phyloP scores from a whole-genome alignment of 2,113 vertebrate species.

The Xyrauchen texanus region DNA sequence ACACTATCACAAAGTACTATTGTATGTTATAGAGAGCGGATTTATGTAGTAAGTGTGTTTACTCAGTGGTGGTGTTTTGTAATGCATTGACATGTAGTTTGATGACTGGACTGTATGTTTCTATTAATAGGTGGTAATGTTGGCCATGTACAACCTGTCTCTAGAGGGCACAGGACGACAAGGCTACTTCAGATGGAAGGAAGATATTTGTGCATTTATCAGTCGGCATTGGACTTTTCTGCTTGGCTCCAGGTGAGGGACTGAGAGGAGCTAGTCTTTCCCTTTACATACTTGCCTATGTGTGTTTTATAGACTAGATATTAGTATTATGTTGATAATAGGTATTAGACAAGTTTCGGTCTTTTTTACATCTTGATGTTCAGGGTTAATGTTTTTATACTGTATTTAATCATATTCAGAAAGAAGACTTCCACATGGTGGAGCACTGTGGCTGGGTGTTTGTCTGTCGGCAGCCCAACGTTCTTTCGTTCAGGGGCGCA shows the following conservation, averaged over 20 bases:
- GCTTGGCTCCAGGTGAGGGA: conserved; percentile 84
- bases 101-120: background rate
- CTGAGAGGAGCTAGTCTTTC: too few species aligned
- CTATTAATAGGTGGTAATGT: conserved; percentile 90
- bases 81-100: background rate
- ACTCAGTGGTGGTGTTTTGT: too few species aligned
- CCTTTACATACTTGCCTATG: too few species aligned
- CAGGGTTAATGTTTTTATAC: background rate
- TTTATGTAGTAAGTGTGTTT: too few species aligned
- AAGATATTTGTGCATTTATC: conserved; percentile 98
- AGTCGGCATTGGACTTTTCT: conserved; percentile 97
- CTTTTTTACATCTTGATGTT: too few species aligned
- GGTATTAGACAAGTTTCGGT: too few species aligned
- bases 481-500: conserved; percentile 96
- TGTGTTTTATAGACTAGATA: too few species aligned
- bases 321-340: too few species aligned
- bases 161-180: conserved; percentile 95
- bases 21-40: too few species aligned
- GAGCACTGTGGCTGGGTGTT: conserved; percentile 97
- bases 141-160: conserved; percentile 98
- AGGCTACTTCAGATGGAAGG: conserved; percentile 98
- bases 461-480: conserved; percentile 93
- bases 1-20: too few species aligned
- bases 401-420: conserved; percentile 64
- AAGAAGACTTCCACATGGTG: conserved; percentile 99